Percentiles rank a stretch among this genome's conserved stretches.
Evolutionary conservation across 2,888 invertebrate genomes (phyloP).

Genomic region (Ornithoptera alexandrae): DNA sequence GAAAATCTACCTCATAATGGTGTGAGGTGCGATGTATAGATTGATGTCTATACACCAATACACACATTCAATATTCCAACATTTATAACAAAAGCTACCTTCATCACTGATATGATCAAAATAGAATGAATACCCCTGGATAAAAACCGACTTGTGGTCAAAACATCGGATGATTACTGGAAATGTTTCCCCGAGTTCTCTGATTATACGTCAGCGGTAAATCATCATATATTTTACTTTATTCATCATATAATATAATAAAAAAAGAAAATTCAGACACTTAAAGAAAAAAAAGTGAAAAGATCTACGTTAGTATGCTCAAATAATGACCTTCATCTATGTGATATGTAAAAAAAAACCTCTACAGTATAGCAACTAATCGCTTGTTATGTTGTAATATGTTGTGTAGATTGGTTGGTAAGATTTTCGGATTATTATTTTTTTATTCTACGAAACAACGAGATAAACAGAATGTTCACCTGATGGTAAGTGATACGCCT

Average conservation of each 20-base stretch:
- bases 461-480: no score
- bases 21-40: background rate
- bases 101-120: constrained; percentile 50
- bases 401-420: no score
- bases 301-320: no score
- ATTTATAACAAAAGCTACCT: constrained; percentile 42
- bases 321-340: no score
- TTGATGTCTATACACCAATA: constrained; percentile 32
- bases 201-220: background rate
- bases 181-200: background rate
- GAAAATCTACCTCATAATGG: constrained; percentile 4
- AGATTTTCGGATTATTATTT: no score
- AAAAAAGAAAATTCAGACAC: background rate
- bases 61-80: constrained; percentile 46
- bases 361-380: no score
- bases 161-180: constrained; percentile 44
- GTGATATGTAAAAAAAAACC: no score
- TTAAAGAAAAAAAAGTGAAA: background rate
- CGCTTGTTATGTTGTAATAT: no score
- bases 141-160: constrained; percentile 53
- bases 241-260: background rate
- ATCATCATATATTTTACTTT: no score
- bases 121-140: constrained; percentile 34
- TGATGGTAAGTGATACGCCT: no score
- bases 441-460: no score